Base-by-base conservation (phyloP, 2,888 invertebrate species). In the Empis stercorea region DNA sequence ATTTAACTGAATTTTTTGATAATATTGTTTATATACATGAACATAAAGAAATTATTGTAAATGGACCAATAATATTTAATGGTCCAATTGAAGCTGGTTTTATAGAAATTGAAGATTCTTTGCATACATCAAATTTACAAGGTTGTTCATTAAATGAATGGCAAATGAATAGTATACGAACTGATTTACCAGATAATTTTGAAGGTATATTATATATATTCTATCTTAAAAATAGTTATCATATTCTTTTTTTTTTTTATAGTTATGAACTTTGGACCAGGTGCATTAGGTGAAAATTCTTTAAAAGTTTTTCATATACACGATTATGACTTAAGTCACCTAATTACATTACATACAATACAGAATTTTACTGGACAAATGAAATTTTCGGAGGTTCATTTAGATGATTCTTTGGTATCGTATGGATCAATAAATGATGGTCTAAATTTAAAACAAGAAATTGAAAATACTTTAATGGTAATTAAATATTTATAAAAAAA, bases 391-490 rank as follows among this genome's bases (percentile, higher is more conserved):
- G 62, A 72, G 49, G 48, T 75, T 10, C 53, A 60, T 40, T 62
- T 73, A 2, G 53, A 55, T 6, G 55, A 48, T 2, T 39, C 51
- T 3, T 51, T 70, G 3, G 38, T 30, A 1, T 57, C 61, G 0
- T 50, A 54, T 13, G 68, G 66, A 2, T 52, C 34, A 0, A 55
- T 73, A 0, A 79, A 78, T 56, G 67, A 78, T 55, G 66, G 60
- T 1, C 51, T 65, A 2, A 59, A 71, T 52, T 58, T 79, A 15
- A 49, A 58, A 3, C 50, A 64, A 34, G 74, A 76, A 56, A 70
- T 65, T 47, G 48, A 60, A 15, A 74, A 75, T 49, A 75, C 77
- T 0, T 58, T 77, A 11, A 66, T 73, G 75, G 78, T 76, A 63
- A 62, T 62, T 58, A n/a, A 38, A 13, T 43, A 16, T 37, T 39